Percentiles rank a stretch among this genome's conserved stretches.
phyloP scores from a whole-genome alignment of 2,888 invertebrate genomes.

The Argyra leucocephala region DNA sequence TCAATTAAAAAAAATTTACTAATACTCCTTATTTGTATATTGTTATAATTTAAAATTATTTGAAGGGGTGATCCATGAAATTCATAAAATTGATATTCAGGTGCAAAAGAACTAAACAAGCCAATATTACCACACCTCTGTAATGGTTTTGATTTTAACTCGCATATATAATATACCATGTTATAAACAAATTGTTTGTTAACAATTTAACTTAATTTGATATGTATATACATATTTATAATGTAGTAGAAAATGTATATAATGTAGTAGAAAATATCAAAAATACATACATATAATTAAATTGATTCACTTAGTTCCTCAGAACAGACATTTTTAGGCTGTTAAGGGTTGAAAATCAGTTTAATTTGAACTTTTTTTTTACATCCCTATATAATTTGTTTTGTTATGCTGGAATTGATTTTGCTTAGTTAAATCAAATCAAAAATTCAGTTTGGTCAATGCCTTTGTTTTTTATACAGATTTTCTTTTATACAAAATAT shows the following conservation, averaged over 20 bases:
- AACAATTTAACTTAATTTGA: neutral
- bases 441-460: too few species aligned
- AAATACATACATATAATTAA: too few species aligned
- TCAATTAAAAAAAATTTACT: too few species aligned
- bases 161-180: too few species aligned
- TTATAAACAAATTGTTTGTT: neutral
- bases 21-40: too few species aligned
- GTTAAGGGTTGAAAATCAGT: neutral
- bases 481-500: too few species aligned
- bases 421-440: neutral
- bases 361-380: neutral
- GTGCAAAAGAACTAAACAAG: neutral
- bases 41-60: too few species aligned
- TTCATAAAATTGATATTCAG: neutral
- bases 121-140: neutral
- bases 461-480: too few species aligned
- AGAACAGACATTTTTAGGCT: too few species aligned
- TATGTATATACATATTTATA: neutral
- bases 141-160: neutral
- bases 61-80: neutral
- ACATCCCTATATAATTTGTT: neutral
- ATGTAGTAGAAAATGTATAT: neutral
- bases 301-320: too few species aligned
- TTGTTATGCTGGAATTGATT: neutral
- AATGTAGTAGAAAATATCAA: neutral